Base-by-base conservation (phyloP, 1,140 invertebrate genomes). In the Drosophila ambigua region DNA sequence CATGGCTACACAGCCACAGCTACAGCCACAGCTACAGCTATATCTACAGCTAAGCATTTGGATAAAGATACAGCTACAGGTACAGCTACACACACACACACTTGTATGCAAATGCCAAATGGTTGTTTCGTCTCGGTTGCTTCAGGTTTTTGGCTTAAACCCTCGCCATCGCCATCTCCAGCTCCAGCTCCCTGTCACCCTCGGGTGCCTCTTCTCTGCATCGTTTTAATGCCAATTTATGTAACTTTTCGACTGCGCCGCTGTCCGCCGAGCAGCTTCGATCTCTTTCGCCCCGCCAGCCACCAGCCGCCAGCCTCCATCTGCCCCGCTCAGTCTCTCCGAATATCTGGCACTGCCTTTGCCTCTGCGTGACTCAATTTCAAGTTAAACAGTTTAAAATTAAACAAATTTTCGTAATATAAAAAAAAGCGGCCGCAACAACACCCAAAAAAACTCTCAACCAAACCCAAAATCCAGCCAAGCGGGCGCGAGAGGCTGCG, bases 171-270 rank as follows among this genome's bases (percentile, higher is more conserved):
- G 6, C 26, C 26, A 28, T 26, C 24, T 28, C 20, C 31, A 20
- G 13, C 35, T 16, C 35, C 9, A 16, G 35, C 26, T 45, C 35
- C n/a, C 44, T 46, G n/a, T 51, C 44, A 11, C 35, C 44, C 20
- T 35, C 52, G 28, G 39, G 35, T 48, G 43, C 51, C 26, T n/a
- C 20, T 80, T 78, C 75, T 81, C 53, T 65, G 69, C 75, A 79
- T 76, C 78, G 82, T 62, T 88, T 87, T 87, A 87, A 73, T 88
- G 83, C 79, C 84, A 83, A 88, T 88, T 88, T 88, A 88, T 88
- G 83, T 88, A 88, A 88, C 83, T 88, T 74, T 76, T 53, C 60
- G 75, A 79, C 78, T 58, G 79, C 75, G 71, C 79, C 53, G 71
- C 35, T 13, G 4, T 35, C 11, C 11, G 35, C 11, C 0, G 11